Evolutionary conservation across 1,140 invertebrate species (phyloP), one percentile per base, ranked within the genome.

Genomic region (Oryzaephilus surinamensis): DNA sequence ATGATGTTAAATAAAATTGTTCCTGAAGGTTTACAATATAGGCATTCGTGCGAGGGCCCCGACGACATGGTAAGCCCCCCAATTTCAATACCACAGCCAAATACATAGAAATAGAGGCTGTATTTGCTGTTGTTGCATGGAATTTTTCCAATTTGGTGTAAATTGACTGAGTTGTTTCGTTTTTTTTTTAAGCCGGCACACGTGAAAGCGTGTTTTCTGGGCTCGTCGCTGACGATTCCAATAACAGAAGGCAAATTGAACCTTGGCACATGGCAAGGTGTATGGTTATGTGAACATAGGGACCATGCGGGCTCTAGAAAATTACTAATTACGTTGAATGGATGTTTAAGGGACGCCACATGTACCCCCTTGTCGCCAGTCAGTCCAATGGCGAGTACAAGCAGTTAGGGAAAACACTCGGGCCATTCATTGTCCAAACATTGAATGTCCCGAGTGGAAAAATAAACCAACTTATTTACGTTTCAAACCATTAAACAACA

Each of bases 1-100:
- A 96, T 93, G 88, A 95, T 96, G 86, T 74, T 97, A 62, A 94
- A 95, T 69, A 94, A 92, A 81, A 89, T 96, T 67, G 87, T 96
- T 71, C 93, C 93, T 68, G 92, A 97, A 76, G 87, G 84, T 63
- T 76, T 92, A 65, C 83, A 84, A 60, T 97, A 94, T 63, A 79
- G 87, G 69, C 93, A 97, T 70, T 91, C 86, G 29, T 94, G 89
- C 67, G 93, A 97, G 77, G 93, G 93, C 44, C 91, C 92, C 47
- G 93, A 97, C 66, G 93, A 97, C 68, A 97, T 97, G 93, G 91
- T 95, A 68, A 74, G 73, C 59, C 23, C 8, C 18, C 23, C 23
- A 18, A 13, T 14, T 2, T 29, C 3, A 17, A 19, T 12, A 24
- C 4, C 23, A 24, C 10, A 24, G 23, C 8, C 23, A 7, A 4